Evolutionary conservation across 2,888 invertebrate species (phyloP), one percentile per base, ranked within the genome.

Genomic region (Aleiodes alternator): DNA sequence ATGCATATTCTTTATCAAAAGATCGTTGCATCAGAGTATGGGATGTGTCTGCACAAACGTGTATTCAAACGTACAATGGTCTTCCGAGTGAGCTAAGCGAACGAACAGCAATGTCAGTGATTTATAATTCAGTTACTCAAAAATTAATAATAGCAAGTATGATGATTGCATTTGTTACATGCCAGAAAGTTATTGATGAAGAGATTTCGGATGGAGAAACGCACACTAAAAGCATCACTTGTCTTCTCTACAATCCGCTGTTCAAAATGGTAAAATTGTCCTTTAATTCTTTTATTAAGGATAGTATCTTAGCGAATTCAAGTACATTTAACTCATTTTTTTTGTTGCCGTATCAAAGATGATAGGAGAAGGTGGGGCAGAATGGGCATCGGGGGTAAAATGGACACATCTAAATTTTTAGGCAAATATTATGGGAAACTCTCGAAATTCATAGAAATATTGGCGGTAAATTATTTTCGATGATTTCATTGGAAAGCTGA

Each of bases 1-100:
- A 92, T 57, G 90, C 95, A 48, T 95, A 95, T 86, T 95, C 95
- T 73, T 90, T 96, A 7, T 92, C 94, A 51, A 92, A 94, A 76
- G 94, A 95, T 83, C 94, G 94, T 83, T 91, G 90, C 80, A 92
- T 97, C 80, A 95, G 95, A 86, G 94, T 96, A 7, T 96, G 96
- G 95, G 94, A 95, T 84, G 91, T 95, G 31, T 90, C 92, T 59
- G 91, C 92, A 23, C 94, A 95, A 84, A 86, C 86, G 0, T 93
- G 95, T 84, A 84, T 95, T 31, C 95, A 95, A 90, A 94, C 94
- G 0, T 95, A 93, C 87, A 92, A 93, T 71, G 93, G 92, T 80
- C 88, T 95, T 14, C 93, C 93, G 0, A 84, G 92, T 6, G 91
- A 93, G 82, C 88, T 95, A 72, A 92, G 93, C 31, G 93, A 93